Evolutionary conservation across 2,113 vertebrate species (phyloP).

Genomic region (Anolis sagrei): DNA sequence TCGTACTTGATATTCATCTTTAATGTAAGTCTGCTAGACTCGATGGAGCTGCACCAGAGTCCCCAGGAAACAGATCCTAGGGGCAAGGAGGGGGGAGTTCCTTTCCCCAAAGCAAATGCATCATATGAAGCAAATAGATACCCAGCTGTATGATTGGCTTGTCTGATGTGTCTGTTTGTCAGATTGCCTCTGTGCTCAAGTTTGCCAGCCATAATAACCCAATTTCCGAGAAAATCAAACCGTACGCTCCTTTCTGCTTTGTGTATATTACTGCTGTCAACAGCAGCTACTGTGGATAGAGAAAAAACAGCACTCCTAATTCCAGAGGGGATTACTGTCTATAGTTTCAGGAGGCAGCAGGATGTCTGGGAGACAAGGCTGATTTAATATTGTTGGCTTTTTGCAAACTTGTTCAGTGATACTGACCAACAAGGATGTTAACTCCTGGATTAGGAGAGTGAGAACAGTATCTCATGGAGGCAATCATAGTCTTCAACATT

Average conservation of each 20-base stretch:
- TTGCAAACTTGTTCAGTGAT: conserved; percentile 28
- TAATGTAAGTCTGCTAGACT: conserved; percentile 39
- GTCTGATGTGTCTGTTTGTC: conserved; percentile 36
- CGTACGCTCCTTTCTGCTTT: conserved; percentile 45
- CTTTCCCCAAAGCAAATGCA: conserved; percentile 14
- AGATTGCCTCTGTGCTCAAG: conserved; percentile 26
- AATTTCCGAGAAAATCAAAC: conserved; percentile 50
- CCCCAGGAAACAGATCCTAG: conserved; percentile 39
- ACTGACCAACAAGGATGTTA: neutral
- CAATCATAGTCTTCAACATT: no score
- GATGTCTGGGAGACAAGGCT: neutral
- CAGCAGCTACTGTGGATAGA: conserved; percentile 34
- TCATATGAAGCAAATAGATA: conserved; percentile 55
- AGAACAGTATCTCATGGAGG: neutral
- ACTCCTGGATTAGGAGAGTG: neutral
- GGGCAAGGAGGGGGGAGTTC: neutral
- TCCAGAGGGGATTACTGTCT: conserved; percentile 19
- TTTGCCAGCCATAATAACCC: conserved; percentile 60
- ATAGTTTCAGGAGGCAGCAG: conserved; percentile 7
- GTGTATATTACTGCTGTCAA: conserved; percentile 41
- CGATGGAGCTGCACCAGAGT: neutral
- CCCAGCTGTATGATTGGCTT: conserved; percentile 53
- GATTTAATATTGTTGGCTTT: conserved; percentile 17
- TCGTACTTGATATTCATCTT: conserved; percentile 56
- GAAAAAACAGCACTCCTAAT: conserved; percentile 34